A percentile compares a stretch with the other conserved stretches of the same genome.
These are phyloP conservation scores for Drosophila pseudotakahashii DNA, from an alignment of 2,888 invertebrate genomes.

Conservation along the genomic window DNA sequence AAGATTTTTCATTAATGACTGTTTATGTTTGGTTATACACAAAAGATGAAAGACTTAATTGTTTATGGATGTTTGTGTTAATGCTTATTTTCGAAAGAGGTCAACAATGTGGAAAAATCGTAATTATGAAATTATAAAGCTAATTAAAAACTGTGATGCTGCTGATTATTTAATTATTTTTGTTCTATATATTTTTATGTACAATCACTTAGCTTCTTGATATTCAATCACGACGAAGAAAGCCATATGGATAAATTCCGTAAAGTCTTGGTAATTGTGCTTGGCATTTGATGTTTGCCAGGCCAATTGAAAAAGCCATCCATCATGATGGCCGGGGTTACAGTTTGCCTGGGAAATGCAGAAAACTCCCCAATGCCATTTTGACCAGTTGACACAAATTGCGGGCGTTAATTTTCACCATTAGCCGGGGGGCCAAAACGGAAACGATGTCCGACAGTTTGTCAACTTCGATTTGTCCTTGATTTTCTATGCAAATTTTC, in stretches of 20 bases:
- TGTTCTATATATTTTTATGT: too few relatives aligned
- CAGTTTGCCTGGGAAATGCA: slow-evolving; percentile 3
- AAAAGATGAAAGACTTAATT: slow-evolving; percentile 26
- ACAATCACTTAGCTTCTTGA: too few relatives aligned
- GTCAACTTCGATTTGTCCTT: slow-evolving; percentile 23
- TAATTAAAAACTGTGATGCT: background rate
- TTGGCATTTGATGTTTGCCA: slow-evolving; percentile 16
- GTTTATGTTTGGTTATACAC: slow-evolving; percentile 8
- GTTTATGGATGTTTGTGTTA: slow-evolving; percentile 26
- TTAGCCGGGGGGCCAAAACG: slow-evolving; percentile 36
- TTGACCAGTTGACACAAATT: slow-evolving; percentile 59
- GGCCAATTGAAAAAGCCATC: slow-evolving; percentile 15
- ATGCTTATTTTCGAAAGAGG: background rate
- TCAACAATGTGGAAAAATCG: background rate
- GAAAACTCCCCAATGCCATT: background rate
- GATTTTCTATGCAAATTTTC: slow-evolving; percentile 35
- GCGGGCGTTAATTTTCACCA: slow-evolving; percentile 58
- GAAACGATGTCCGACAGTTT: slow-evolving; percentile 23
- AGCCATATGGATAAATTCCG: background rate
- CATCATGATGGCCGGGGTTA: slow-evolving; percentile 1
- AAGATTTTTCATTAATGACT: slow-evolving; percentile 17
- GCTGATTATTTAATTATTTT: background rate
- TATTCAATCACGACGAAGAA: too few relatives aligned
- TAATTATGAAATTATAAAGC: background rate
- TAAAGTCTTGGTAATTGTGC: background rate